These are phyloP conservation scores for Trichonephila clavipes DNA, from an alignment of 1,140 invertebrate species.

Conservation along the genomic window DNA sequence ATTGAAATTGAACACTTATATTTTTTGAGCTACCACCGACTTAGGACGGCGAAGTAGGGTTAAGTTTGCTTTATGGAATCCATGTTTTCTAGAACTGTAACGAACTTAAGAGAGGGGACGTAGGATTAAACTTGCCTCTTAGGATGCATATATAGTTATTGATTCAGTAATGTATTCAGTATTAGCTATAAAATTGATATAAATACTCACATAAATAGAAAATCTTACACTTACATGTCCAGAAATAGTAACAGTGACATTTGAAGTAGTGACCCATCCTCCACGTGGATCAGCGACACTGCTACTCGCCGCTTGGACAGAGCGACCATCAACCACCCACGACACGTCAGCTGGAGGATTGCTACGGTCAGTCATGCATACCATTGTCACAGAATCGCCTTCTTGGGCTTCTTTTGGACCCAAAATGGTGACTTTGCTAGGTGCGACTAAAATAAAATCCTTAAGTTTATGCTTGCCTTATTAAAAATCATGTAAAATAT, in stretches of 20 bases:
- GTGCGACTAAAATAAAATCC: constrained; percentile 75
- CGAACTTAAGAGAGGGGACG: too few species aligned
- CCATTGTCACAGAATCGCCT: constrained; percentile 91
- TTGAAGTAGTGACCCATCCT: constrained; percentile 94
- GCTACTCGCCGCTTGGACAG: constrained; percentile 82
- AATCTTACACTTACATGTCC: constrained; percentile 82
- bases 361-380: constrained; percentile 92
- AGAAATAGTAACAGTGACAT: constrained; percentile 89
- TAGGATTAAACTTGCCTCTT: too few species aligned
- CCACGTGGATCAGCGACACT: constrained; percentile 84
- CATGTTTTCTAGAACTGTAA: too few species aligned
- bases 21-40: too few species aligned
- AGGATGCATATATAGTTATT: too few species aligned
- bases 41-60: too few species aligned
- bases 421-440: constrained; percentile 77
- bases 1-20: too few species aligned
- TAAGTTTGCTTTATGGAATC: too few species aligned
- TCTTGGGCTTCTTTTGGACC: constrained; percentile 84
- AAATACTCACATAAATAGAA: background rate
- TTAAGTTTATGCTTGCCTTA: background rate
- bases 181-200: background rate
- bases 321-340: constrained; percentile 87
- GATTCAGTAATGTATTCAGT: background rate
- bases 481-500: too few species aligned
- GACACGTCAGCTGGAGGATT: constrained; percentile 96